These are phyloP conservation scores for Ennomos quercinarius DNA, from an alignment of 2,888 invertebrate species.

Conservation along the genomic window DNA sequence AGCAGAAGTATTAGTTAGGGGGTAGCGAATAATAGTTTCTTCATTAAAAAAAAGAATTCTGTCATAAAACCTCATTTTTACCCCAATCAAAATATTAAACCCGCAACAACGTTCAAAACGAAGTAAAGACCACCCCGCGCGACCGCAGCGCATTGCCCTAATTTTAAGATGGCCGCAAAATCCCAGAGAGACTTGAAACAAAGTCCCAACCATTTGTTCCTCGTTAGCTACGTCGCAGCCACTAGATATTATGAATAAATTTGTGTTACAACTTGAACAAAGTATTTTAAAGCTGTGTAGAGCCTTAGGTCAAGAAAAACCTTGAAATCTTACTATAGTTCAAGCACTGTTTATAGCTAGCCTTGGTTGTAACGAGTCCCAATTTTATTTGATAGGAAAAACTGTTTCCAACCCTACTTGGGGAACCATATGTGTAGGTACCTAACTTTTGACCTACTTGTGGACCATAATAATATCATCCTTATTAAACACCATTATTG, in stretches of 20 bases:
- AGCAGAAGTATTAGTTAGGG: too few relatives aligned
- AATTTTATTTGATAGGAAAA: too few relatives aligned
- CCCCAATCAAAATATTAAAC: slow-evolving; percentile 3
- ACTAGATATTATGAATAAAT: slow-evolving; percentile 24
- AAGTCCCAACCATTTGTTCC: slow-evolving; percentile 23
- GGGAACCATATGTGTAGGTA: too few relatives aligned
- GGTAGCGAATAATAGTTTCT: too few relatives aligned
- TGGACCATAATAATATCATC: too few relatives aligned
- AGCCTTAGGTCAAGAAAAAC: too few relatives aligned
- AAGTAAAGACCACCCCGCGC: slow-evolving; percentile 11
- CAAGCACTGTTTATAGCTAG: too few relatives aligned
- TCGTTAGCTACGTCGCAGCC: slow-evolving; percentile 16
- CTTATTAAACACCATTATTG: too few relatives aligned
- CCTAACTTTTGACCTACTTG: too few relatives aligned
- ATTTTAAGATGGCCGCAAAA: slow-evolving; percentile 25
- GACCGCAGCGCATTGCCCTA: slow-evolving; percentile 28
- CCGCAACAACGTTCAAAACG: slow-evolving; percentile 6
- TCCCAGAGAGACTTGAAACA: slow-evolving; percentile 23
- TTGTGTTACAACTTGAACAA: slow-evolving; percentile 9
- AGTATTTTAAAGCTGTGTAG: neutral
- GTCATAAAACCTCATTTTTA: slow-evolving; percentile 1
- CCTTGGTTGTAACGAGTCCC: too few relatives aligned
- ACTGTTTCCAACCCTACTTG: too few relatives aligned
- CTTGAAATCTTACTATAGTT: too few relatives aligned
- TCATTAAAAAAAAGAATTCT: neutral